phyloP scores from a whole-genome alignment of 2,113 vertebrate genomes.

The Sula dactylatra region DNA sequence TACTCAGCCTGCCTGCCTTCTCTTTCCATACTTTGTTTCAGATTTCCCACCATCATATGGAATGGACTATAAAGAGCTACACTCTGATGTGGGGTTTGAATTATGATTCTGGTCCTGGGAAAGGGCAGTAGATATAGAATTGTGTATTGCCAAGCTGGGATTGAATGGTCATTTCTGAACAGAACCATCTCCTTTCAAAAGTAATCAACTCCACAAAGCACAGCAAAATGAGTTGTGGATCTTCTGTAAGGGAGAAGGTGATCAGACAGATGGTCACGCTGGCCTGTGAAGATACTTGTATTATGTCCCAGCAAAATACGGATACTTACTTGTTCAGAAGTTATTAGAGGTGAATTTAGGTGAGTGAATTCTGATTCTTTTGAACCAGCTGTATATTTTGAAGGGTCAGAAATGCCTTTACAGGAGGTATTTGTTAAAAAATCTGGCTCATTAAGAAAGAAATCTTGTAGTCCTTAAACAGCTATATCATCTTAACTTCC shows the following conservation, averaged over 20 bases:
- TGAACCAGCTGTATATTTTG: neutral
- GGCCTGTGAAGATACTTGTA: neutral
- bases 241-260: neutral
- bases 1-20: neutral
- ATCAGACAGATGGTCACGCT: neutral
- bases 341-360: neutral
- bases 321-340: neutral
- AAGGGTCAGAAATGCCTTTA: neutral
- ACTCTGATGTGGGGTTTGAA: neutral
- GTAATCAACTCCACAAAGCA: neutral
- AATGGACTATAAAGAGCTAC: neutral
- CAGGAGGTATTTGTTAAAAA: neutral
- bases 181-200: neutral
- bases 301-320: neutral
- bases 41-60: neutral
- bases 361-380: neutral
- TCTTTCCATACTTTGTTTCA: neutral
- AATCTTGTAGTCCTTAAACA: neutral
- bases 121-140: neutral
- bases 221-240: neutral
- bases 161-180: neutral
- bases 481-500: neutral
- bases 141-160: neutral
- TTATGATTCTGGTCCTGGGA: neutral
- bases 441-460: neutral